These are phyloP conservation scores for roundworm (Caenorhabditis elegans) DNA, from an alignment of 1,140 invertebrate species.

Conservation along the genomic window WBcel235 BX284603.4:5586501-5587000, in stretches of 20 bases:
- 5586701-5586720: neutral
- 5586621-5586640: neutral
- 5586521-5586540: too few species aligned
- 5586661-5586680: neutral
- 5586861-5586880: neutral
- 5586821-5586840: neutral
- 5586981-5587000: too few species aligned
- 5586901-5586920: constrained; percentile 1
- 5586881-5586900: constrained; percentile 21
- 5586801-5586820: neutral
- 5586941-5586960: constrained; percentile 31
- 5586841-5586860: constrained; percentile 25
- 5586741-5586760: constrained; percentile 5
- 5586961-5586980: too few species aligned
- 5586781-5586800: neutral
- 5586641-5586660: neutral
- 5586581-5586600: neutral
- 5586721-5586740: constrained; percentile 3
- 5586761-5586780: constrained; percentile 15
- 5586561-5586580: neutral
- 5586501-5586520: too few species aligned
- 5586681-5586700: neutral
- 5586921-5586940: constrained; percentile 28
- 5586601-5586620: neutral
- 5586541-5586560: too few species aligned